A percentile compares a stretch with the other conserved stretches of the same genome.
phyloP scores from a whole-genome alignment of 2,797 vertebrate genomes.

The Sardinella longiceps region DNA sequence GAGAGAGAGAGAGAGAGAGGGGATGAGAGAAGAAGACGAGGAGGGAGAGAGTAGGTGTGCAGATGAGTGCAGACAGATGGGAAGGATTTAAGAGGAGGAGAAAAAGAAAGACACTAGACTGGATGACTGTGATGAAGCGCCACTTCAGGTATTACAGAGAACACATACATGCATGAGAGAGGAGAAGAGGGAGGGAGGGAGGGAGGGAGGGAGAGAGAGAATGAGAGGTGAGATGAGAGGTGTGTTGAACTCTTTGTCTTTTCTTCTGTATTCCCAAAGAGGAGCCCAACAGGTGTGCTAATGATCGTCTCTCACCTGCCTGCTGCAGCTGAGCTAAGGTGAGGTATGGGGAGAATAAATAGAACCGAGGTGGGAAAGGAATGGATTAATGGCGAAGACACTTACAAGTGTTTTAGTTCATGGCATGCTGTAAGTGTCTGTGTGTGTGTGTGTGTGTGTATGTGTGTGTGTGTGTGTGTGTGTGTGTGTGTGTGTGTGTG shows the following conservation, averaged over 20 bases:
- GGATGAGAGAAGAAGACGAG: neutral
- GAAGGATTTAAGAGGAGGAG: neutral
- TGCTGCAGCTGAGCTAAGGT: neutral
- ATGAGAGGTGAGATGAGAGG: neutral
- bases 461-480: neutral
- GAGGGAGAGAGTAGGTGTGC: neutral
- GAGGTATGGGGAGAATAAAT: neutral
- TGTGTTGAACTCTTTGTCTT: too few relatives aligned
- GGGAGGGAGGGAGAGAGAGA: neutral
- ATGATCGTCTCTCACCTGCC: neutral
- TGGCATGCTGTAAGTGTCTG: neutral
- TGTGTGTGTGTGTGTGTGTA: too few relatives aligned
- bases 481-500: conserved; percentile 20
- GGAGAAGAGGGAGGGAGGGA: neutral
- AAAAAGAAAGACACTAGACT: neutral
- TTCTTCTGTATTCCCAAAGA: neutral
- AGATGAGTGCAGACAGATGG: neutral
- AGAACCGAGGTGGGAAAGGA: neutral
- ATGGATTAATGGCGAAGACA: neutral
- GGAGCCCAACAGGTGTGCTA: neutral
- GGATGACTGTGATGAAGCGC: neutral
- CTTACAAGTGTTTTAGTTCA: neutral
- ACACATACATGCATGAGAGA: conserved; percentile 29
- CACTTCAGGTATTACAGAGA: neutral
- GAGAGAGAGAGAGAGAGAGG: conserved; percentile 15